Base-by-base conservation (phyloP, 2,113 vertebrate genomes). In the Blennius ocellaris region DNA sequence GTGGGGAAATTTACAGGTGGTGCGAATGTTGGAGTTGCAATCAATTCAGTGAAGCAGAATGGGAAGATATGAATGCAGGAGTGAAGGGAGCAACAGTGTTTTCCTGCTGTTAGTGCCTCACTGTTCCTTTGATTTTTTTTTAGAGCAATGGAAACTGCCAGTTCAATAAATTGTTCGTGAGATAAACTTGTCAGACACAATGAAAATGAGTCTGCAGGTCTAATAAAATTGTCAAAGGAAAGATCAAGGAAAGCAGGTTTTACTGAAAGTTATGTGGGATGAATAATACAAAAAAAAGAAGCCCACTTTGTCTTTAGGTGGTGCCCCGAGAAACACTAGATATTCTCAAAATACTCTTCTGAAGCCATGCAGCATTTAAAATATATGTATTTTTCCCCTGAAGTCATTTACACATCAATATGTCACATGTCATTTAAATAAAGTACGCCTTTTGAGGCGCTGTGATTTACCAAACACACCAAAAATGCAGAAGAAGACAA, bases 141-240 rank as follows among this genome's bases (percentile, higher is more conserved):
- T 30, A 62, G 41, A 50, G 52, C 69, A 41, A 40, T 16, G 38
- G 64, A 72, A 85, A 71, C 50, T 41, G 54, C 41, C 5, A 36
- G 10, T 69, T 76, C 61, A 74, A 71, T 83, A 76, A 76, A 84
- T 75, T 69, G 73, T 73, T 69, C 16, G 69, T 30, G 71, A 69
- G 50, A 84, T 67, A 70, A 76, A 69, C 73, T 65, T 75, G 63
- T 64, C 78, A 79, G 61, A 38, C 38, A 57, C 14, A 73, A 87
- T 74, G 51, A 65, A 82, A 86, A 70, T 58, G 43, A 77, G 58
- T 62, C 59, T 74, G 64, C 58, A 57, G 53, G 36, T 71, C 17
- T 74, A 58, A 76, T 81, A 57, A 77, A 73, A 56, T 44, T 56
- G 52, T 79, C 71, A 73, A 68, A 72, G 65, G 53, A 75, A 55